phyloP scores from a whole-genome alignment of 2,797 vertebrate genomes.

The Coracias cyanogaster region DNA sequence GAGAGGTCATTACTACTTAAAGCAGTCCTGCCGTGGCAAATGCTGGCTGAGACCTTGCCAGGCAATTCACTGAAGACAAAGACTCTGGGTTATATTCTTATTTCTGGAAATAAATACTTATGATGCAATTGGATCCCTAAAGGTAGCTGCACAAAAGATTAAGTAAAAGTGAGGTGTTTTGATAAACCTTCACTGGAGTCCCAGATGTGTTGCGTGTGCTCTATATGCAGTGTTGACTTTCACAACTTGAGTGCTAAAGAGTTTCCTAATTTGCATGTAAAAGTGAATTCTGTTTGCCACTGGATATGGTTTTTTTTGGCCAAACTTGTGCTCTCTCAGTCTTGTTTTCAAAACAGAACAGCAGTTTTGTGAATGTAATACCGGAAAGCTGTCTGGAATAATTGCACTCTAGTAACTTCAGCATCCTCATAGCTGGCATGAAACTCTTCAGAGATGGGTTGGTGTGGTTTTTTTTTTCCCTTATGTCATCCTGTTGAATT shows the following conservation, averaged over 20 bases:
- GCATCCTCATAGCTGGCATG: background rate
- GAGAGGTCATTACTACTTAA: background rate
- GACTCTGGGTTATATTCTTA: background rate
- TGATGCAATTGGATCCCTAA: background rate
- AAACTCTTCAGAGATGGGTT: background rate
- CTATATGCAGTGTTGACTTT: background rate
- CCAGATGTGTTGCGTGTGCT: rapidly evolving
- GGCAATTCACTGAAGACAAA: background rate
- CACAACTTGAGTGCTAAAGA: background rate
- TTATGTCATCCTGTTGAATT: slow-evolving; percentile 11
- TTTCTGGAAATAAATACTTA: slow-evolving; percentile 15
- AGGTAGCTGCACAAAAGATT: background rate
- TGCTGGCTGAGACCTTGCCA: background rate
- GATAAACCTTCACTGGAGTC: background rate
- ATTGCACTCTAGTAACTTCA: background rate
- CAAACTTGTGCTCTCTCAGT: background rate
- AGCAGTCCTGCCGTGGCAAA: background rate
- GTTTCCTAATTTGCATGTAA: slow-evolving; percentile 32
- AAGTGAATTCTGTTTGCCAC: slow-evolving; percentile 19
- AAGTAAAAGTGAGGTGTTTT: background rate
- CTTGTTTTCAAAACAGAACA: slow-evolving; percentile 41
- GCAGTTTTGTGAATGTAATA: slow-evolving; percentile 4
- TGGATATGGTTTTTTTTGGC: slow-evolving; percentile 53
- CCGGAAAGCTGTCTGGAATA: background rate
- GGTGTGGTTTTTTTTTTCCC: background rate